Evolutionary conservation across 2,888 invertebrate genomes (phyloP).

Genomic region (Eupeodes luniger): DNA sequence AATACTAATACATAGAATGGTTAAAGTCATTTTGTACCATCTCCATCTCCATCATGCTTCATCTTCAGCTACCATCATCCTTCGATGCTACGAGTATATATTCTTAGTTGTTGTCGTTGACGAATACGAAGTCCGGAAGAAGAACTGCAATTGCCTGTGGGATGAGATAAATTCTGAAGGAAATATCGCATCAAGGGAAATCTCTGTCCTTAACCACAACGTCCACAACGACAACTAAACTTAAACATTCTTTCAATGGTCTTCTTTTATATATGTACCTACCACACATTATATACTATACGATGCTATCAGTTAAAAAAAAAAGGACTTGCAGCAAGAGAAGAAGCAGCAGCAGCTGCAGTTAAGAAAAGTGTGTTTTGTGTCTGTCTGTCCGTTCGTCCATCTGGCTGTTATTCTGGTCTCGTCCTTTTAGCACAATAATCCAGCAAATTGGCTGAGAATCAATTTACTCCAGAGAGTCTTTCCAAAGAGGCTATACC

Average conservation of each 20-base stretch:
- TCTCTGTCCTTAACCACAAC: conserved; percentile 55
- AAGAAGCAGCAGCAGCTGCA: neutral
- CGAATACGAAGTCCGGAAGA: conserved; percentile 42
- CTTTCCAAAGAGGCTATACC: conserved; percentile 21
- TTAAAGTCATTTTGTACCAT: conserved; percentile 13
- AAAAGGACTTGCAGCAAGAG: neutral
- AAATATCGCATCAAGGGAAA: conserved; percentile 67
- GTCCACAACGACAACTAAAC: conserved; percentile 45
- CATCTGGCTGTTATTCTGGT: conserved; percentile 68
- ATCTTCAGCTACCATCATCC: conserved; percentile 5
- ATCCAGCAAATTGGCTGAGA: conserved; percentile 81
- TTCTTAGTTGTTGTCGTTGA: neutral
- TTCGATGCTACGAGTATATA: too few species aligned
- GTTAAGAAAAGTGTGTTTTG: conserved; percentile 14
- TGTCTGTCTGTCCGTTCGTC: conserved; percentile 47
- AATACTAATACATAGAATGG: neutral
- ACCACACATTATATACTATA: too few species aligned
- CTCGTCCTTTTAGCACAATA: conserved; percentile 77
- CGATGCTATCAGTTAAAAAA: neutral
- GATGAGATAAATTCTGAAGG: conserved; percentile 58
- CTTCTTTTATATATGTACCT: neutral
- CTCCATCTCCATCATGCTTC: neutral
- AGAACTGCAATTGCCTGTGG: conserved; percentile 61
- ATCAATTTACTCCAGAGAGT: conserved; percentile 79
- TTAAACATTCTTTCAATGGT: neutral